Base-by-base conservation (phyloP, 2,797 vertebrate species). In the Amblyopsis hoosieri region DNA sequence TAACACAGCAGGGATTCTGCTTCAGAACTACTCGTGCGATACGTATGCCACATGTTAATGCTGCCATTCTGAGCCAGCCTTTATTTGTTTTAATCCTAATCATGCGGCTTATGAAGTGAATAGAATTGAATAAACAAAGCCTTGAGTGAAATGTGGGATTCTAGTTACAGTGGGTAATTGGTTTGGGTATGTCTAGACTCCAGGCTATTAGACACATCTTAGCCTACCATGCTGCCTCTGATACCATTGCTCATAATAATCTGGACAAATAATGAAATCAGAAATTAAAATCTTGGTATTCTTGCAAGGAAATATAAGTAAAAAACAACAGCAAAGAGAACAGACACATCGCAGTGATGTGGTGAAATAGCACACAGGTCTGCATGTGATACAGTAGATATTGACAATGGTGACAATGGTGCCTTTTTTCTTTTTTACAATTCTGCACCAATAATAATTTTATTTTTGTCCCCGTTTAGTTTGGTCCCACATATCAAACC, bases 121-220 rank as follows among this genome's bases (percentile, higher is more conserved):
- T 74, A 81, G 80, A 89, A 92, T 84, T 85, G 87, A 91, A 91
- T 88, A 91, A 92, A 92, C 87, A 89, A 90, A 82, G 85, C 89
- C 85, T 78, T 79, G 73, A 90, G 85, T 86, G 77, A 83, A 87
- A 87, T 78, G 76, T 76, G 72, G 33, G 80, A 83, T 91, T 91
- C 82, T 92, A 91, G 92, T 93, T 92, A 92, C 89, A 90, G 85
- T 89, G 87, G 84, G 82, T 94, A 92, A 93, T 93, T 93, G 91
- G 88, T 84, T 89, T 82, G 89, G 88, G 89, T 72, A 76, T 76
- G 87, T 89, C 90, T 89, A 89, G 90, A 90, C 89, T 84, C 87
- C 2, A 89, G 88, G 83, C 89, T 90, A 92, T 93, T 92, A 92
- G 90, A 91, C 89, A 88, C 85, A 91, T 90, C 89, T 92, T 92